Base-by-base conservation (phyloP, 1,140 invertebrate genomes). In the Hylyphantes graminicola region DNA sequence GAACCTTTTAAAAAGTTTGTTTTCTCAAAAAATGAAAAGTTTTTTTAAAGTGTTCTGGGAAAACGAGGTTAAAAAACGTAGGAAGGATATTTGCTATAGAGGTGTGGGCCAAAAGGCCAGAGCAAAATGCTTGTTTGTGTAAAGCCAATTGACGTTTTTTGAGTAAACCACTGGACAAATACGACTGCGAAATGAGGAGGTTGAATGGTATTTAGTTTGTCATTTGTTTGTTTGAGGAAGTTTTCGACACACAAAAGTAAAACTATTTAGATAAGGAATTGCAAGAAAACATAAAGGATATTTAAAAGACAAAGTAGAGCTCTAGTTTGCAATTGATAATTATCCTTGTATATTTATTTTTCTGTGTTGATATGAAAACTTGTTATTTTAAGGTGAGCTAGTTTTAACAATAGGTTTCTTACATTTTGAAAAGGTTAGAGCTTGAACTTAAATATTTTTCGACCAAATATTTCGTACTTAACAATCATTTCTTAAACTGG, bases 101-200 rank as follows among this genome's bases (percentile, higher is more conserved):
- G 68, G 68, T 70, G 50, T 70, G 15, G 68, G 68, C 51, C 68
- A 53, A 70, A 70, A 70, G 68, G 68, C 13, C 68, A 70, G n/a
- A 19, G 21, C 35, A 70, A 70, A 70, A 53, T 17, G 54, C 68
- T 48, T 54, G 51, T 70, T 70, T 17, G 9, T 51, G 7, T 9
- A 70, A 70, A 70, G 7, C n/a, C 9, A 11, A 50, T 17, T n/a
- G 8, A 10, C 13, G n/a, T 15, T 70, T 70, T 51, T 50, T 53
- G 17, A 17, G 50, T 17, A 48, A 70, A 70, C 54, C 19, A 70
- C 17, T 70, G 50, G 54, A 70, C 21, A 54, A 70, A 70, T 19
- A 70, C 51, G 51, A 70, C 7, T 54, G 68, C 10, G 12, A 54
- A 70, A 48, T 70, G 15, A 54, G 13, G 50, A 10, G 50, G n/a